phyloP scores from a whole-genome alignment of 2,113 vertebrate species.

The Otus sunia region DNA sequence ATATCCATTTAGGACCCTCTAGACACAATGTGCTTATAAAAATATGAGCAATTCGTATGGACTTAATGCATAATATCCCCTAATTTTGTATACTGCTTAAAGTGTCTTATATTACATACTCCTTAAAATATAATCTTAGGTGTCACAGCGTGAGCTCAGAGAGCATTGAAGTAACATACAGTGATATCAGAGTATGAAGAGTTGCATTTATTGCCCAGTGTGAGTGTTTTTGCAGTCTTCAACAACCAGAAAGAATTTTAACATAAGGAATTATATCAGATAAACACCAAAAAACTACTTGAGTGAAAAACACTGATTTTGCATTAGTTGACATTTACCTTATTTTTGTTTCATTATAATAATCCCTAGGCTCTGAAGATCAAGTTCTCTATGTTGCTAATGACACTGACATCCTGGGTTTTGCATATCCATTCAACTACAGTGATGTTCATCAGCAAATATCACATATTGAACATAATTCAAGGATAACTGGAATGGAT shows the following conservation, averaged over 20 bases:
- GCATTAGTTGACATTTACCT: conserved; percentile 75
- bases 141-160: background rate
- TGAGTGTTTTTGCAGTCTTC: background rate
- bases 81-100: background rate
- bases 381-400: conserved; percentile 99
- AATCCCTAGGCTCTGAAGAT: conserved; percentile 94
- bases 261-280: background rate
- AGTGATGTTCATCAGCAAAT: conserved; percentile 92
- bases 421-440: conserved; percentile 98
- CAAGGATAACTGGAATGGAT: conserved; percentile 97
- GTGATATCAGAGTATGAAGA: background rate
- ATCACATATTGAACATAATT: conserved; percentile 95
- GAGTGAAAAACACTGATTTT: conserved; percentile 26
- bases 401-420: conserved; percentile 99
- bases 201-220: background rate
- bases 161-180: background rate
- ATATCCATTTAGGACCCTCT: background rate
- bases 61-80: background rate
- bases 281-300: conserved; percentile 29
- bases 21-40: background rate
- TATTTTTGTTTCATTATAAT: conserved; percentile 81
- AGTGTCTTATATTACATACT: background rate
- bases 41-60: background rate
- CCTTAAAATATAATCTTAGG: background rate
- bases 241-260: background rate